Conservation (phyloP, 2,797 vertebrate species). For the Falco cherrug region DNA sequence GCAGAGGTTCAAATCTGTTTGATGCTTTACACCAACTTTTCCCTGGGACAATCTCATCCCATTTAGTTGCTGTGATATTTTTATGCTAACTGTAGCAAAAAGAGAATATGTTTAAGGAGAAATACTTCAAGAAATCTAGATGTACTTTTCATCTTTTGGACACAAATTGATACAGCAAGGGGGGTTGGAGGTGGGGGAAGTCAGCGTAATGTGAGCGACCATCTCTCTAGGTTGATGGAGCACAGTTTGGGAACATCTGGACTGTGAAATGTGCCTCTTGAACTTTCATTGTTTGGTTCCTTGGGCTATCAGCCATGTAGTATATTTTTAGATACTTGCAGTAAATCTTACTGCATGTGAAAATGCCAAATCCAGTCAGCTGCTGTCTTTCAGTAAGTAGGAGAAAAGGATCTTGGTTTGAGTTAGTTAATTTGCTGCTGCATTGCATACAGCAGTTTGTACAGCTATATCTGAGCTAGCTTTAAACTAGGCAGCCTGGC, state of each 20-base stretch:
- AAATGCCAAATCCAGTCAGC: slow-evolving; percentile 42
- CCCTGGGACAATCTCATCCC: neutral
- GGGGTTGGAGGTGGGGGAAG: neutral
- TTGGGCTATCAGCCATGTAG: slow-evolving; percentile 29
- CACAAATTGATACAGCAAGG: neutral
- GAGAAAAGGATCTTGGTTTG: neutral
- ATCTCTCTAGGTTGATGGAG: neutral
- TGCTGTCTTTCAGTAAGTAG: slow-evolving; percentile 1
- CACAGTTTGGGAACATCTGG: slow-evolving; percentile 56
- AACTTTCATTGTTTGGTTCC: slow-evolving; percentile 56
- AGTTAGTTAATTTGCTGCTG: slow-evolving; percentile 38
- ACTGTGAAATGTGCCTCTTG: slow-evolving; percentile 42
- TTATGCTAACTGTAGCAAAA: neutral
- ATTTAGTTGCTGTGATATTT: neutral
- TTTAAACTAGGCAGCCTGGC: neutral
- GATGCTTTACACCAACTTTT: neutral
- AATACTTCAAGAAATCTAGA: neutral
- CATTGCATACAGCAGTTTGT: slow-evolving; percentile 10
- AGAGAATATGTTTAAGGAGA: neutral
- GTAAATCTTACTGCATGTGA: slow-evolving; percentile 39
- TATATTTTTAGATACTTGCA: slow-evolving; percentile 60
- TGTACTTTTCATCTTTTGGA: neutral
- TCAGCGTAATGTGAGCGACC: neutral
- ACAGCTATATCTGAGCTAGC: neutral
- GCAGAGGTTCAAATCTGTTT: neutral